A percentile compares a stretch with the other conserved stretches of the same genome.
Evolutionary conservation across 2,113 vertebrate genomes (phyloP).

Genomic region (Crotalus tigris): DNA sequence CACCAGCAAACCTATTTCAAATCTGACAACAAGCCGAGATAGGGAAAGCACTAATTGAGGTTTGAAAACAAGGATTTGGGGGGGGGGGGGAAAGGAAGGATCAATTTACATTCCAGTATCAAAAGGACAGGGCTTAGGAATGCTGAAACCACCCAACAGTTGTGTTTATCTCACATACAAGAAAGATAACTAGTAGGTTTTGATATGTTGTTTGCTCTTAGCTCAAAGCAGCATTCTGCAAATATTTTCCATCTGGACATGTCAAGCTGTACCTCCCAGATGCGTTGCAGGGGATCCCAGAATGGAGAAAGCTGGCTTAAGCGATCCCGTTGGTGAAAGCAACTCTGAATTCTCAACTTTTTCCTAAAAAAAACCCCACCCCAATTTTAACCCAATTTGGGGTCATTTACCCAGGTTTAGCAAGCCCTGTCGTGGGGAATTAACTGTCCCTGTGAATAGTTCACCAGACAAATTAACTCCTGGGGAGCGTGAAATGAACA

Average conservation of each 20-base stretch:
- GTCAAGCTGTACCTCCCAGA: neutral
- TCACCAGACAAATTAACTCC: conserved; percentile 13
- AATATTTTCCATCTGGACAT: neutral
- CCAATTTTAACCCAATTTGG: neutral
- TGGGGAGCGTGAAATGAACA: conserved; percentile 47
- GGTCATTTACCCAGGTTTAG: neutral
- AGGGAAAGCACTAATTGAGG: neutral
- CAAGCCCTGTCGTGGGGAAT: neutral
- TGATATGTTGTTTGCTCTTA: neutral
- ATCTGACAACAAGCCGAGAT: neutral
- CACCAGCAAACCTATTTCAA: neutral
- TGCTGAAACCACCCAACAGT: neutral
- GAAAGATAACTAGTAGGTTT: neutral
- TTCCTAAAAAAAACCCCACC: too few relatives aligned
- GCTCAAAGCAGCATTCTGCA: neutral
- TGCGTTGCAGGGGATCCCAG: neutral
- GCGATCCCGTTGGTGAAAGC: neutral
- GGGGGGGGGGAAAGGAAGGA: neutral
- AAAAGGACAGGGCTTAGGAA: neutral
- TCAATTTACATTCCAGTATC: neutral
- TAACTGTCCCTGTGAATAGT: neutral
- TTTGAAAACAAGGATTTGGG: neutral
- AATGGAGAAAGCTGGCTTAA: neutral
- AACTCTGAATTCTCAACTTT: neutral
- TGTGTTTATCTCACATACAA: neutral